A percentile compares a stretch with the other conserved stretches of the same genome.
These are phyloP conservation scores for Bryconaethiops microstoma DNA, from an alignment of 2,797 vertebrate genomes.

Conservation along the genomic window DNA sequence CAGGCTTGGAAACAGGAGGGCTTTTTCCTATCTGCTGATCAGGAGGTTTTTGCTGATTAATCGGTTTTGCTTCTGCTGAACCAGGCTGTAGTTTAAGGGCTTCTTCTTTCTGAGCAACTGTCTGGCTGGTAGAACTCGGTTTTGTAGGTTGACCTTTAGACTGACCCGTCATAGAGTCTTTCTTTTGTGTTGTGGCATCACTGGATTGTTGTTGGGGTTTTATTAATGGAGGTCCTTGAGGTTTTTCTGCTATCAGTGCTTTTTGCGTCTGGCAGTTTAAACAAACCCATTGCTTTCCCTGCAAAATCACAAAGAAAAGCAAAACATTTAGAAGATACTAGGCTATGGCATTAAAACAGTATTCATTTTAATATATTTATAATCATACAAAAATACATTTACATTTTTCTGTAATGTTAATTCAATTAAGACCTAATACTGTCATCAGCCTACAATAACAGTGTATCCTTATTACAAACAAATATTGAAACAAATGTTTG, in stretches of 20 bases:
- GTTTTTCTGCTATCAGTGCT: conserved; percentile 75
- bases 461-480: neutral
- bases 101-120: conserved; percentile 40
- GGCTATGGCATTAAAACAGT: no score
- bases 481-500: neutral
- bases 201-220: conserved; percentile 40
- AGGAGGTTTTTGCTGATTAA: conserved; percentile 61
- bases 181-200: conserved; percentile 51
- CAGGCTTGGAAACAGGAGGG: conserved; percentile 68
- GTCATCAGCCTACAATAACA: no score
- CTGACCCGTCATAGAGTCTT: conserved; percentile 40
- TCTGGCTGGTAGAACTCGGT: conserved; percentile 64
- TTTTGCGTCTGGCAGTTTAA: conserved; percentile 88
- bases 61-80: conserved; percentile 34
- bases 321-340: no score
- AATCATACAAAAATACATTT: no score
- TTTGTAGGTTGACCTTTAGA: conserved; percentile 43
- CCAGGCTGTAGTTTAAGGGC: conserved; percentile 45
- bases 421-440: no score
- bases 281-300: conserved; percentile 81
- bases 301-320: conserved; percentile 1
- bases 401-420: no score
- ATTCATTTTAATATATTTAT: no score
- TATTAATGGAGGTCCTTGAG: conserved; percentile 68
- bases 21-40: neutral